phyloP scores from a whole-genome alignment of 2,888 invertebrate genomes.

The Mythimna lalbum region DNA sequence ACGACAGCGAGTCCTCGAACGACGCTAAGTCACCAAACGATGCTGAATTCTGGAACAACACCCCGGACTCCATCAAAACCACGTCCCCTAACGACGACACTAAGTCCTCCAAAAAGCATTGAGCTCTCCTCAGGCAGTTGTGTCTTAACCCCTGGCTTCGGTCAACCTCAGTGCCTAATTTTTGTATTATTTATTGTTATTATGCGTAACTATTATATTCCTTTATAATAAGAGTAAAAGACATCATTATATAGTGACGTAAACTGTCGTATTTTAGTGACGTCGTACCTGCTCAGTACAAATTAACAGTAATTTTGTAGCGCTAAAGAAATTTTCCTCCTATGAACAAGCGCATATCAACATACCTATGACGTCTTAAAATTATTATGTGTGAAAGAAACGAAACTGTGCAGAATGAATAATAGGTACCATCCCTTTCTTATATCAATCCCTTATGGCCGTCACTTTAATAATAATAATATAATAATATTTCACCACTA shows the following conservation, averaged over 20 bases:
- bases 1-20: background rate
- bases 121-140: background rate
- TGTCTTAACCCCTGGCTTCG: background rate
- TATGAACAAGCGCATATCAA: background rate
- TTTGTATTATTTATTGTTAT: background rate
- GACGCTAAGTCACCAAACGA: background rate
- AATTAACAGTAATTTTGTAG: background rate
- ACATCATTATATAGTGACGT: background rate
- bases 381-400: too few relatives aligned
- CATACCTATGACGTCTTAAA: too few relatives aligned
- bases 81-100: background rate
- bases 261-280: background rate
- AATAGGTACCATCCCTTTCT: too few relatives aligned
- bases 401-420: too few relatives aligned
- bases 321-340: background rate
- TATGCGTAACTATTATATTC: background rate
- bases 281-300: background rate
- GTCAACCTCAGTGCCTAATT: background rate
- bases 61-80: too few relatives aligned
- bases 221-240: background rate
- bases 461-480: too few relatives aligned
- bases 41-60: background rate
- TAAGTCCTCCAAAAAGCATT: conserved; percentile 1
- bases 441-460: too few relatives aligned
- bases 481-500: too few relatives aligned